Evolutionary conservation across 2,797 vertebrate species (phyloP).

Genomic region (Knipowitschia caucasica): DNA sequence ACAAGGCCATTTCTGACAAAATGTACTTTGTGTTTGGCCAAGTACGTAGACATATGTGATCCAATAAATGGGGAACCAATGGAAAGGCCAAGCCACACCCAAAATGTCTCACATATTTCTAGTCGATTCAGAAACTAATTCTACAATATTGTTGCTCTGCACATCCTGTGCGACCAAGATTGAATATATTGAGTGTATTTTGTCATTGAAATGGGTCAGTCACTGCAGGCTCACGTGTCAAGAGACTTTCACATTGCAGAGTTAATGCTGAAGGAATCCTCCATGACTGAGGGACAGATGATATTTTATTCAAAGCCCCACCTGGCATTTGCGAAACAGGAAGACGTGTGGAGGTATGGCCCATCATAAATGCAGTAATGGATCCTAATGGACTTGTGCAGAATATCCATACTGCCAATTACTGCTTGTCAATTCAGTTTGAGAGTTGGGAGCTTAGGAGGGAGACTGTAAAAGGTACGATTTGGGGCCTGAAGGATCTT

Average conservation of each 20-base stretch:
- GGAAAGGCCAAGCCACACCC: neutral
- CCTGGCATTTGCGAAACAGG: slow-evolving; percentile 45
- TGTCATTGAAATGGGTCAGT: slow-evolving; percentile 38
- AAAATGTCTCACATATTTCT: neutral
- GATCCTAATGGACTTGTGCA: slow-evolving; percentile 20
- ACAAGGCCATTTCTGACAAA: too few relatives aligned
- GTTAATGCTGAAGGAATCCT: slow-evolving; percentile 39
- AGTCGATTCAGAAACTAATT: neutral
- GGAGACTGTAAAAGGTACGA: slow-evolving; percentile 10
- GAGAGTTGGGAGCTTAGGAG: slow-evolving; percentile 8
- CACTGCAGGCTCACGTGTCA: slow-evolving; percentile 25
- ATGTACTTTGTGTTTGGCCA: too few relatives aligned
- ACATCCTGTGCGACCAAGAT: slow-evolving; percentile 7
- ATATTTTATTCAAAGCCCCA: slow-evolving; percentile 60
- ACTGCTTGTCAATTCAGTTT: slow-evolving; percentile 21
- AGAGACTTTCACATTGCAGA: slow-evolving; percentile 35
- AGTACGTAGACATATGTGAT: too few relatives aligned
- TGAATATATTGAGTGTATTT: slow-evolving; percentile 37
- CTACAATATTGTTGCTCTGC: neutral
- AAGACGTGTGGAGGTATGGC: slow-evolving; percentile 23
- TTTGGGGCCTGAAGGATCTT: slow-evolving; percentile 14
- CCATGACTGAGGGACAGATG: slow-evolving; percentile 20
- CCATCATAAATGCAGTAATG: slow-evolving; percentile 33
- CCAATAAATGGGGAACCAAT: neutral
- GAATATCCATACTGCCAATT: slow-evolving; percentile 26